phyloP scores from a whole-genome alignment of 2,113 vertebrate species.

The mouse (Mus musculus) region DNA sequence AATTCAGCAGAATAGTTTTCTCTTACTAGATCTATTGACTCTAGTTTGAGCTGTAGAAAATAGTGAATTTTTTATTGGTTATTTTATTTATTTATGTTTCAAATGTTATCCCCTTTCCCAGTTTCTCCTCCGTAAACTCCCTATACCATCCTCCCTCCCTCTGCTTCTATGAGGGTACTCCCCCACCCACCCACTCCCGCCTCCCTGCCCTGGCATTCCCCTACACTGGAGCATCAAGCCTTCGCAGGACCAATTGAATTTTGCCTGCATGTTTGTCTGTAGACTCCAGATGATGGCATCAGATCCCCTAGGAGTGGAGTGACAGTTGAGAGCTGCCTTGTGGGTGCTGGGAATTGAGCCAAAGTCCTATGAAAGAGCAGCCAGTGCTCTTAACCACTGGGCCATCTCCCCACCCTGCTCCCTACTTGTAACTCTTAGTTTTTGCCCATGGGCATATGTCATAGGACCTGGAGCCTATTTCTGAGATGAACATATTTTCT shows the following conservation, averaged over 20 bases:
- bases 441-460: background rate
- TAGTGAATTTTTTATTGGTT: background rate
- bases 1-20: conserved; percentile 29
- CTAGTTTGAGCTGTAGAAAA: background rate
- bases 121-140: no score
- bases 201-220: no score
- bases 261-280: background rate
- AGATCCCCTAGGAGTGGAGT: background rate
- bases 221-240: no score
- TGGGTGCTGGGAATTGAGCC: background rate
- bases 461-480: background rate
- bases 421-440: background rate
- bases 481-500: conserved; percentile 38
- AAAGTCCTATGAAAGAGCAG: background rate
- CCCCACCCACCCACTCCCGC: no score
- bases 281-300: background rate
- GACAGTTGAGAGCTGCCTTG: background rate
- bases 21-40: background rate
- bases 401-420: background rate
- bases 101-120: no score
- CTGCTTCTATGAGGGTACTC: no score
- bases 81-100: no score
- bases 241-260: background rate
- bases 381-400: background rate
- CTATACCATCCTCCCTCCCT: no score